These are phyloP conservation scores for Aethina tumida DNA, from an alignment of 1,140 invertebrate species.

Conservation along the genomic window DNA sequence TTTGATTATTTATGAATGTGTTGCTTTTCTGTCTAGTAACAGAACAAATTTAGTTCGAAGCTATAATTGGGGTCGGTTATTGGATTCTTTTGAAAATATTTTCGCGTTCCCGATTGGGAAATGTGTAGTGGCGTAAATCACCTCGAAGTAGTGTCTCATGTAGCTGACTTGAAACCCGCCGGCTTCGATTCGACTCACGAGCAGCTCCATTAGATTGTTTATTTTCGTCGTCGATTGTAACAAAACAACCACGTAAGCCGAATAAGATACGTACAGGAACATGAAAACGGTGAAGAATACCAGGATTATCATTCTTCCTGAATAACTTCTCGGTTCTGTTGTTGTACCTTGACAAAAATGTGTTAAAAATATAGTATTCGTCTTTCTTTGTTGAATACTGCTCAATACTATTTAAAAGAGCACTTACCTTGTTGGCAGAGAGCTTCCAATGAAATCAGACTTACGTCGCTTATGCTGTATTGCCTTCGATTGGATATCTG, in stretches of 20 bases:
- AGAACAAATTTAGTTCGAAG: too few relatives aligned
- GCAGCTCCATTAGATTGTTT: constrained; percentile 15
- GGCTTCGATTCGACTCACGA: constrained; percentile 21
- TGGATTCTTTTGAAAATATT: too few relatives aligned
- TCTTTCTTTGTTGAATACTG: constrained; percentile 1
- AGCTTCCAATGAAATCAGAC: constrained; percentile 25
- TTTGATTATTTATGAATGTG: constrained; percentile 1
- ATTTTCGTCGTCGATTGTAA: constrained; percentile 24
- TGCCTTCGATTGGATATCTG: constrained; percentile 13
- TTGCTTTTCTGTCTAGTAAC: too few relatives aligned
- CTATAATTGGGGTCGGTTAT: too few relatives aligned
- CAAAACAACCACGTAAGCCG: constrained; percentile 28
- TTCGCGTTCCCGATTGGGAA: too few relatives aligned
- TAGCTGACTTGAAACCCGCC: constrained; percentile 20
- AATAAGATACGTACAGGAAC: constrained; percentile 31
- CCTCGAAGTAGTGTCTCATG: constrained; percentile 22
- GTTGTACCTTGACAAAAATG: constrained; percentile 23
- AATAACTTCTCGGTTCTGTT: constrained; percentile 17
- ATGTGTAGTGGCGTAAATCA: too few relatives aligned
- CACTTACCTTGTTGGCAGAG: constrained; percentile 27
- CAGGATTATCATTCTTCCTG: constrained; percentile 20
- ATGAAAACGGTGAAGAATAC: constrained; percentile 25
- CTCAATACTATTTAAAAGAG: too few relatives aligned
- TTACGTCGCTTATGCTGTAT: constrained; percentile 19
- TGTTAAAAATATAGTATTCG: constrained; percentile 2